A percentile compares a stretch with the other conserved stretches of the same genome.
phyloP scores from a whole-genome alignment of 1,140 invertebrate species.

The Periplaneta americana region DNA sequence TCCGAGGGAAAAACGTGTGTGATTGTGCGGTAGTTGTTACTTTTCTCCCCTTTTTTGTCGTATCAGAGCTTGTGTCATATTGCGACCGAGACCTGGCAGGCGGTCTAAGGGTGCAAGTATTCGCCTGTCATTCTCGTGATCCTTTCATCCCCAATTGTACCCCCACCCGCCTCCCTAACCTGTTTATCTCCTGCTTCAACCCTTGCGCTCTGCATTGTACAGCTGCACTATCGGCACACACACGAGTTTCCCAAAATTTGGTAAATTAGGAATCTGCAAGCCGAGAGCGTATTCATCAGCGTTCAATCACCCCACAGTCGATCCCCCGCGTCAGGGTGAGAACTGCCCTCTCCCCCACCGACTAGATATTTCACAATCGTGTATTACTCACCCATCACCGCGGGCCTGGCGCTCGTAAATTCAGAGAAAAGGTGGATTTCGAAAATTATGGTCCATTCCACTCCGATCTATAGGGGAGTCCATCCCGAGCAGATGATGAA shows the following conservation, averaged over 20 bases:
- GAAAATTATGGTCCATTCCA: slow-evolving; percentile 18
- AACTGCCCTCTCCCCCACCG: neutral
- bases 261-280: slow-evolving; percentile 7
- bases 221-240: neutral
- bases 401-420: slow-evolving; percentile 8
- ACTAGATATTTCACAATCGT: neutral
- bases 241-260: slow-evolving; percentile 4
- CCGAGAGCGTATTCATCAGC: neutral
- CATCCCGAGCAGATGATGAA: neutral
- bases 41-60: neutral
- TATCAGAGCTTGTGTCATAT: neutral
- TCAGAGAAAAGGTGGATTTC: slow-evolving; percentile 17
- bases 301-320: neutral
- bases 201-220: neutral
- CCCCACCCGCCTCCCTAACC: neutral
- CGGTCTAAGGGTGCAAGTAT: neutral
- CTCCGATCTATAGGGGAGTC: neutral
- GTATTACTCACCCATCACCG: neutral
- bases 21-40: neutral
- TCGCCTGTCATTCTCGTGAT: neutral
- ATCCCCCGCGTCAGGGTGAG: neutral
- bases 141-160: neutral
- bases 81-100: neutral
- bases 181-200: slow-evolving; percentile 2
- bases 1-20: neutral